phyloP scores from a whole-genome alignment of 2,113 vertebrate genomes.

The Rhegmatorhina hoffmannsi region DNA sequence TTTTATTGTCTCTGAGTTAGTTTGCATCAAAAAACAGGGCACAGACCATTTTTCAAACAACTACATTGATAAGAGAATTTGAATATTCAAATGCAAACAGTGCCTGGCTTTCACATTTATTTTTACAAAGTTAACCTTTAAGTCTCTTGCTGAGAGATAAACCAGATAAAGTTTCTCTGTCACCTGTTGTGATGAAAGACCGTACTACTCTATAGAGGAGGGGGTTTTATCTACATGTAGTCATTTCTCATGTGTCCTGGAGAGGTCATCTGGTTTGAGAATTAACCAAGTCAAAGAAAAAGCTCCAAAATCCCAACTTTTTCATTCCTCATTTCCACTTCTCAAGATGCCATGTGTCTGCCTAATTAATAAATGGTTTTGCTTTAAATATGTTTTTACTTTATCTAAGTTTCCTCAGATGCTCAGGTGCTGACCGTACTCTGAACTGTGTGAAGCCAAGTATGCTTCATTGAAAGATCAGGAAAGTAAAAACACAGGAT shows the following conservation, averaged over 20 bases:
- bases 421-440: background rate
- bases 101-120: background rate
- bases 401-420: background rate
- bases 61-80: background rate
- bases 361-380: background rate
- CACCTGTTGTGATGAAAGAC: background rate
- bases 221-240: background rate
- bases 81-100: background rate
- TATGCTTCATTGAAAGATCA: background rate
- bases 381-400: background rate
- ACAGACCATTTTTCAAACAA: background rate
- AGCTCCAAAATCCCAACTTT: background rate
- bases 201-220: background rate
- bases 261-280: background rate
- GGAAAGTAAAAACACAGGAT: background rate
- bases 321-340: background rate
- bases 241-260: background rate
- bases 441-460: background rate
- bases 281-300: background rate
- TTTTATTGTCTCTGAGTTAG: background rate
- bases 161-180: background rate
- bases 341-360: background rate
- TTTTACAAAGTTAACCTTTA: background rate
- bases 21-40: background rate
- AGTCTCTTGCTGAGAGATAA: background rate